Conservation (phyloP, 2,797 vertebrate species). For the Myiothlypis chrysogaster region DNA sequence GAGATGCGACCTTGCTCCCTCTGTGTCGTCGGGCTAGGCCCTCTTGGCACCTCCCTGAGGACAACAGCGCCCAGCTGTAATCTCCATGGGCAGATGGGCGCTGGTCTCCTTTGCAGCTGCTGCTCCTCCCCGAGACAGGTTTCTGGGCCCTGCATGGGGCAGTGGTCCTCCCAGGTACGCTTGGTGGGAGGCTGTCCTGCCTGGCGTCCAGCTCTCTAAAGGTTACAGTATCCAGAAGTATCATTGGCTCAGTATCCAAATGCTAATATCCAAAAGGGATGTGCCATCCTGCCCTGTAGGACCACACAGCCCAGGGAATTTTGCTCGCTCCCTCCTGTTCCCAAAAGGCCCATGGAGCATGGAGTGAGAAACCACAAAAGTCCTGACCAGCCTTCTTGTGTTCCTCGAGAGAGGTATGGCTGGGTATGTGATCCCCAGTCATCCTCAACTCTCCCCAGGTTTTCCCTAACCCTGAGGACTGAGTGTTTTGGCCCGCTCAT, state of each 20-base stretch:
- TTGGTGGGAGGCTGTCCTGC: not conserved
- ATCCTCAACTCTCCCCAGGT: not conserved
- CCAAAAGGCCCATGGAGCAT: accelerated
- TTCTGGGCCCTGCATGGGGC: not conserved
- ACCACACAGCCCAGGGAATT: not conserved
- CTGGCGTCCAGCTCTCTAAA: accelerated
- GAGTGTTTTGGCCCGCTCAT: accelerated
- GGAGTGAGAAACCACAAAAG: accelerated
- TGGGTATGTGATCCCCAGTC: not conserved
- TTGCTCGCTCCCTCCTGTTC: not conserved
- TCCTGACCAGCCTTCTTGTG: not conserved
- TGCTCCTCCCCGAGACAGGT: accelerated
- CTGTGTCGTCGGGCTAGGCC: no score
- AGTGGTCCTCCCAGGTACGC: no score
- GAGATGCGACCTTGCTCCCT: not conserved
- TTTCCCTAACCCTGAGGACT: not conserved
- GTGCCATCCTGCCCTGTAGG: not conserved
- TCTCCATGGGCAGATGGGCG: no score
- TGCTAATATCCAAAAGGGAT: not conserved
- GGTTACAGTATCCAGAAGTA: accelerated
- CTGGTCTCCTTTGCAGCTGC: accelerated
- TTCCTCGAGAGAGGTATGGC: accelerated
- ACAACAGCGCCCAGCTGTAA: not conserved
- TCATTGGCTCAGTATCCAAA: not conserved
- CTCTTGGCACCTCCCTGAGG: not conserved